Evolutionary conservation across 2,888 invertebrate genomes (phyloP), one percentile per base, ranked within the genome.

Genomic region (Protonemura montana): DNA sequence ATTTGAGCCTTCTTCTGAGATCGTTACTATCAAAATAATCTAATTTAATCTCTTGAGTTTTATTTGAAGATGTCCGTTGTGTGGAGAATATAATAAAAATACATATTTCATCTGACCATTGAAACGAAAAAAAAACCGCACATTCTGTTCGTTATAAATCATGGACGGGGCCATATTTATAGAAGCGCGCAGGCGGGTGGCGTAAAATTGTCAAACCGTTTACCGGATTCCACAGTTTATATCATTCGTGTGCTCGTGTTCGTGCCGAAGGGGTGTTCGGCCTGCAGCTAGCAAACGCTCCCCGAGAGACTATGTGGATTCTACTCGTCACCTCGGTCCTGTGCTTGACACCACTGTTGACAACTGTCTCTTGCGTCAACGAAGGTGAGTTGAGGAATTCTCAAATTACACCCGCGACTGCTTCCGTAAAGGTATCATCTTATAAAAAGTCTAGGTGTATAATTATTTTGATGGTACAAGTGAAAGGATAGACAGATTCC

Each of bases 1-100:
- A 84, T 76, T 84, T 76, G 29, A 7, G 28, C 81, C 81, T 81
- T 81, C 81, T 30, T 29, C 81, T 29, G 2, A 59, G 16, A 21
- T 59, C 59, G 3, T 2, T 59, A 59, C 59, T 59, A 59, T 59
- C 59, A 59, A 59, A 59, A 59, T 21, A 59, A 59, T 59, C 59
- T 59, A 59, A 59, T 59, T 59, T 59, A 59, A 59, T 59, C 59
- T 59, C 59, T 21, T n/a, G 21, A 59, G 59, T 59, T 59, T 59
- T 59, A 59, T 59, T 59, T 13, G 59, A 59, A 59, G 3, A 59
- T 59, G 59, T 59, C 59, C 59, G 59, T 59, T 21, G 59, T 59
- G 59, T 59, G 59, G 59, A 2, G 59, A 13, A 59, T 16, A 59
- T 59, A 59, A 59, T 21, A 59, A 59, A 59, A 59, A 59, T 2